Percentiles rank a stretch among this genome's conserved stretches.
phyloP scores from a whole-genome alignment of 2,888 invertebrate genomes.

The Apamea sordens region DNA sequence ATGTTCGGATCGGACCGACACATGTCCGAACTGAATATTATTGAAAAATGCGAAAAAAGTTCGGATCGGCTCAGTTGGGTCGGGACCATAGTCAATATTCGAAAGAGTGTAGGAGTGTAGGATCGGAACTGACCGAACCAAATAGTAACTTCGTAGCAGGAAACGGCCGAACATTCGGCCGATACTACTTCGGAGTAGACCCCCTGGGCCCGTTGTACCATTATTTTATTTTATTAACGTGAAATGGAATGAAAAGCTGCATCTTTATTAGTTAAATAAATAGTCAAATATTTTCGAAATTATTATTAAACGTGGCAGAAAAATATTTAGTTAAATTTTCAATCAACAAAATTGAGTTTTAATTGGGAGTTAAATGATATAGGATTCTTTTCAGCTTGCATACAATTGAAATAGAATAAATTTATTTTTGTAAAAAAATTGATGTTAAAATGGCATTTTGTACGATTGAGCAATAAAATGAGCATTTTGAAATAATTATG shows the following conservation, averaged over 20 bases:
- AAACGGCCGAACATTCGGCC: no score
- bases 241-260: slow-evolving; percentile 25
- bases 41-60: no score
- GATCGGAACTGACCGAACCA: no score
- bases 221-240: background rate
- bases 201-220: background rate
- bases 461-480: slow-evolving; percentile 52
- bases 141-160: no score
- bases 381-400: background rate
- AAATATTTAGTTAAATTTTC: background rate
- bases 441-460: background rate
- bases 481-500: slow-evolving; percentile 31
- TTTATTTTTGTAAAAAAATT: background rate
- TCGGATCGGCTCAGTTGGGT: no score
- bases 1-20: no score
- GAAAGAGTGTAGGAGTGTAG: no score
- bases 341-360: background rate
- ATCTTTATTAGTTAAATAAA: background rate
- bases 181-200: no score
- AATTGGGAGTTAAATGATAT: background rate
- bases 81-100: no score
- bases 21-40: no score
- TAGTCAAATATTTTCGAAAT: slow-evolving; percentile 17
- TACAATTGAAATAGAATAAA: background rate
- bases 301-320: background rate